Base-by-base conservation (phyloP, 2,888 invertebrate genomes). In the Orthosia gracilis region DNA sequence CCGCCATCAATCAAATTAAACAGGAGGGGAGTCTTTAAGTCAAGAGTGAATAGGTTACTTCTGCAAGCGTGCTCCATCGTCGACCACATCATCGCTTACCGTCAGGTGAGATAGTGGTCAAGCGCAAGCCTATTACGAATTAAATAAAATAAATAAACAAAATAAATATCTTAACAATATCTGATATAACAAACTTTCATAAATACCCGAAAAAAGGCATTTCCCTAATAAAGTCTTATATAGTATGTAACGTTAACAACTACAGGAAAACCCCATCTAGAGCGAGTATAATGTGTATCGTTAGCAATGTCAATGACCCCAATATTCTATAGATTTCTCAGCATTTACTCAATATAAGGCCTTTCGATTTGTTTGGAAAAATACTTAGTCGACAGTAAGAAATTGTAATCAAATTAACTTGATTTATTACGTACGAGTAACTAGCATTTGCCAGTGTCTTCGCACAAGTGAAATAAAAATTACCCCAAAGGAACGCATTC, bases 231-330 rank as follows among this genome's bases (percentile, higher is more conserved):
- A 45, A 40, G 7, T 58, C n/a, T 2, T 64, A 18, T 26, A 45
- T 26, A 17, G 3, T n/a, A n/a, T 45, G 23, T 62, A 55, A 65
- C 15, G 69, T 47, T 70, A 66, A 54, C 58, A 21, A 68, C 59
- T 61, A 81, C 81, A 79, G 76, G 50, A 63, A 70, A 79, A 81
- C 23, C 21, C 66, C 63, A 81, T 76, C 64, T 40, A 70, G 67
- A 21, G 21, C 52, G n/a, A 55, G 69, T 70, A 52, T 81, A 68
- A 65, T 70, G 54, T 45, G 49, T 54, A 70, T 76, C 67, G 82
- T 69, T 81, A 81, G 50, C 47, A 23, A 64, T 61, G 81, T 64
- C 69, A 62, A 26, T 57, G 50, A 67, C n/a, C 76, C 45, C 31
- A 54, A 55, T 62, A 49, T 63, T 67, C 26, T 18, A 58, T 73